phyloP scores from a whole-genome alignment of 2,113 vertebrate genomes.

The Ammospiza caudacuta region DNA sequence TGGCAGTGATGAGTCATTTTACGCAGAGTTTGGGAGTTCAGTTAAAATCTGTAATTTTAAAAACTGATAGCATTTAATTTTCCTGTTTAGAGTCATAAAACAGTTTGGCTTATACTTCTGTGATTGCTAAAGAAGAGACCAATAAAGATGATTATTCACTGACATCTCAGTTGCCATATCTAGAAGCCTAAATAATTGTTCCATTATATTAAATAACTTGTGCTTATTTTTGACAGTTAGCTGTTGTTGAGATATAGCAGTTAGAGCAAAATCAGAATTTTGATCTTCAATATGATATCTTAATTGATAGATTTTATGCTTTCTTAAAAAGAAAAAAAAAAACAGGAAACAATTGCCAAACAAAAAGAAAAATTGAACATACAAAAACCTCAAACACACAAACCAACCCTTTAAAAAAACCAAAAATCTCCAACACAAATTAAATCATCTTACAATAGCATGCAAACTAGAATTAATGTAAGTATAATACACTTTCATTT shows the following conservation, averaged over 20 bases:
- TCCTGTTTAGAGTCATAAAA: background rate
- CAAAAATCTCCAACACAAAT: background rate
- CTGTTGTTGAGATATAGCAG: background rate
- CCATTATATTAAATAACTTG: constrained; percentile 10
- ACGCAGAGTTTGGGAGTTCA: background rate
- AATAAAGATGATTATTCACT: background rate
- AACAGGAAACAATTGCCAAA: background rate
- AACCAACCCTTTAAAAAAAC: too few relatives aligned
- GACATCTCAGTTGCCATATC: background rate
- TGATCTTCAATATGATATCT: background rate
- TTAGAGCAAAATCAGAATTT: background rate
- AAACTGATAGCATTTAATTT: background rate
- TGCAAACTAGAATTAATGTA: background rate
- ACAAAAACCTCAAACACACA: background rate
- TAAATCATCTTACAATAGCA: background rate
- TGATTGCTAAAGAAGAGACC: background rate
- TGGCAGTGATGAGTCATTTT: background rate
- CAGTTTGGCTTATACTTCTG: background rate
- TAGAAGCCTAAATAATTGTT: background rate
- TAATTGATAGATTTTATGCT: background rate
- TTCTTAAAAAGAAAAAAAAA: background rate
- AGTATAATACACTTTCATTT: background rate
- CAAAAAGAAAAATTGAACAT: background rate
- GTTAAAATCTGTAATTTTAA: background rate
- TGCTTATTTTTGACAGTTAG: background rate